Base-by-base conservation (phyloP, 1,140 invertebrate genomes). In the Pseudomyrmex cubaensis region DNA sequence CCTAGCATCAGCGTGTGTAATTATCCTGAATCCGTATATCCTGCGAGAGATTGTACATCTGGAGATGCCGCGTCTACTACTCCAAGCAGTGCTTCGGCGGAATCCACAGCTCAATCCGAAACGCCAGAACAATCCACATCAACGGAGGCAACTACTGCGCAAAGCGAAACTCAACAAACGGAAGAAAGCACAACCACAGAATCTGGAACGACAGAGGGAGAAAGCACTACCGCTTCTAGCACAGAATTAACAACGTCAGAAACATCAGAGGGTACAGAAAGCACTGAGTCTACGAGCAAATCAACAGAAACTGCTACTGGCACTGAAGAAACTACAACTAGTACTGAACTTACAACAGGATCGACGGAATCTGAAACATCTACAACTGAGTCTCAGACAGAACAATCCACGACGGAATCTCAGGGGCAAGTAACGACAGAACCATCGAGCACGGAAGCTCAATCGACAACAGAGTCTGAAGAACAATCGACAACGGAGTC, bases 1-100 rank as follows among this genome's bases (percentile, higher is more conserved):
- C 93, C 95, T 1, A 94, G 93, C 35, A 92, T 95, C 15, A 94
- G 90, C 76, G 91, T 92, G 10, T 96, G 95, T 83, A 95, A 96
- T 87, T 91, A 96, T 87, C 92, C 94, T 9, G 94, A 95, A 83
- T 93, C 94, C 15, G 93, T 96, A 69, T 95, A 95, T 77, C 95
- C 95, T 1, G 80, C 92, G 1, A 92, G 95, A 91, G 91, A 95
- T 62, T 95, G 95, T 57, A 35, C 61, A 2, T 88, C 46, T 7
- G 46, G 66, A 56, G 52, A 94, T 94, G 82, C 93, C 93, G 89
- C 94, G 93, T 69, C 78, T 87, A 87, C 91, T 13, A 72, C 73
- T 70, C 46, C 57, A 9, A 84, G 50, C n/a, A 50, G 64, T n/a
- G 46, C 78, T 25, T 75, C 22, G 70, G 7, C 50, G 56, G 64